A percentile compares a stretch with the other conserved stretches of the same genome.
Conservation (phyloP, 2,113 vertebrate genomes). For the Pantherophis guttatus region DNA sequence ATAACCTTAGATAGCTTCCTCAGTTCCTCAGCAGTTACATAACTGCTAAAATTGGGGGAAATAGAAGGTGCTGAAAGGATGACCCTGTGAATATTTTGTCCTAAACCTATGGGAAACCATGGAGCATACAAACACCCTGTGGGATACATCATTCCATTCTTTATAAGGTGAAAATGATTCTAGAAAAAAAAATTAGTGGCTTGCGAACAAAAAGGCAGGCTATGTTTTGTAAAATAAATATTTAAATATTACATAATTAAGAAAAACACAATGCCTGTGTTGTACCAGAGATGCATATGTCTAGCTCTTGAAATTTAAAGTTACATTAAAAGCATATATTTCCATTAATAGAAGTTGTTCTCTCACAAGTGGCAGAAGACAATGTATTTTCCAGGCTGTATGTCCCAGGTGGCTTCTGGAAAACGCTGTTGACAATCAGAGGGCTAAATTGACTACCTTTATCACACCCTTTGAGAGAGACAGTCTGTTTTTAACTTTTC, state of each 20-base stretch:
- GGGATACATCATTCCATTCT: neutral
- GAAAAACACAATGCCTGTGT: neutral
- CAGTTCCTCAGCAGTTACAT: neutral
- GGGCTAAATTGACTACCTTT: neutral
- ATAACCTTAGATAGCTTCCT: neutral
- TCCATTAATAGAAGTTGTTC: neutral
- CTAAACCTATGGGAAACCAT: neutral
- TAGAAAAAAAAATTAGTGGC: neutral
- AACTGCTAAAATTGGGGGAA: neutral
- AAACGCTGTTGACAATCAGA: neutral
- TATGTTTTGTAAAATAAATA: neutral
- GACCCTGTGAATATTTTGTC: neutral
- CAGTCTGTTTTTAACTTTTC: neutral
- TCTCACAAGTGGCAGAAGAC: neutral
- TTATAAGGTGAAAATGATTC: neutral
- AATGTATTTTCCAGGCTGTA: neutral
- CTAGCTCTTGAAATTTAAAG: neutral
- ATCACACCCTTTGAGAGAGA: neutral
- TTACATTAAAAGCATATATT: neutral
- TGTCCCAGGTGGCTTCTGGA: neutral
- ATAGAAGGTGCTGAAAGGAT: neutral
- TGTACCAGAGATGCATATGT: neutral
- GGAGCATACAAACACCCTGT: neutral
- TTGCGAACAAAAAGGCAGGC: neutral
- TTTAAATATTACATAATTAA: neutral